Percentiles rank a stretch among this genome's conserved stretches.
These are phyloP conservation scores for Macquaria australasica DNA, from an alignment of 2,113 vertebrate species.

Conservation along the genomic window DNA sequence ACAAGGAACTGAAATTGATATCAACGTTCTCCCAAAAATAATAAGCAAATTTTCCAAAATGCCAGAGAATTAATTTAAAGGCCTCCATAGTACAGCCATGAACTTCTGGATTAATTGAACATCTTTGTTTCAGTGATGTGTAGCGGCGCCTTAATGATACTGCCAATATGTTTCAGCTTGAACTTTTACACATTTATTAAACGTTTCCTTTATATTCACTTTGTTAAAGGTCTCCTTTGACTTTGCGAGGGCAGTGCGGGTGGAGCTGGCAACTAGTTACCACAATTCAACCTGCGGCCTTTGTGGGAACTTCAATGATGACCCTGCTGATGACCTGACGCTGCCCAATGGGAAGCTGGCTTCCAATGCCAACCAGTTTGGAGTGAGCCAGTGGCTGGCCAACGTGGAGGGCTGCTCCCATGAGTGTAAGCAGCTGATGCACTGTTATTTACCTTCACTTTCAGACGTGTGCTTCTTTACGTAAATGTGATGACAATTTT, in stretches of 20 bases:
- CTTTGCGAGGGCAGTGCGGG: constrained; percentile 27
- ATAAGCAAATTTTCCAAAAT: too few species aligned
- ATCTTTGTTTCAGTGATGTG: too few species aligned
- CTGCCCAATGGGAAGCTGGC: constrained; percentile 28
- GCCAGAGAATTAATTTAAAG: too few species aligned
- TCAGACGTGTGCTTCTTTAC: neutral
- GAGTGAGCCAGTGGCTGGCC: constrained; percentile 38
- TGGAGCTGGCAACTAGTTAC: constrained; percentile 33
- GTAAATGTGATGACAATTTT: neutral
- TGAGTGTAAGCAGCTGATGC: constrained; percentile 24
- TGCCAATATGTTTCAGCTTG: too few species aligned
- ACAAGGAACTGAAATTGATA: too few species aligned
- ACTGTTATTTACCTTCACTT: neutral
- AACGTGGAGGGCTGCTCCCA: constrained; percentile 21
- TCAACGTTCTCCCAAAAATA: too few species aligned
- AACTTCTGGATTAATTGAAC: too few species aligned
- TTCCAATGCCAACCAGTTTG: constrained; percentile 11
- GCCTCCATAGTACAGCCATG: too few species aligned
- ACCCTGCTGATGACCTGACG: constrained; percentile 42
- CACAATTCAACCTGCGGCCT: neutral
- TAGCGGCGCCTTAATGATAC: too few species aligned
- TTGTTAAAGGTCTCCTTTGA: constrained; percentile 44
- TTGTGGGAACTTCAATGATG: constrained; percentile 39
- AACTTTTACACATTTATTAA: neutral
- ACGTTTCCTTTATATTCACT: neutral